Conservation (phyloP, 1,140 invertebrate genomes). For the Drosophila eugracilis region DNA sequence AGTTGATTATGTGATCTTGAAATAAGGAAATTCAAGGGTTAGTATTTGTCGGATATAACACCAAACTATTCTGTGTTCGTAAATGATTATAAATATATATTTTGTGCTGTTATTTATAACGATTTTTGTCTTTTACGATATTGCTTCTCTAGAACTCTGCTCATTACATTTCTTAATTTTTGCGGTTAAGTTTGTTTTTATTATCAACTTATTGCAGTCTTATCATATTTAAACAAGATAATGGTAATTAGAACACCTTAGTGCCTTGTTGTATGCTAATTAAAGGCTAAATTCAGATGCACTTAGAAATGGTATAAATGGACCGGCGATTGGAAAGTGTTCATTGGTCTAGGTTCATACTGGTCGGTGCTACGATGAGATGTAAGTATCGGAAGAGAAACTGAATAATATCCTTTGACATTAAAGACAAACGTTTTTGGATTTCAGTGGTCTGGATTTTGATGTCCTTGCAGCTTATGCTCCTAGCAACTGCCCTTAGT, state of each 20-base stretch:
- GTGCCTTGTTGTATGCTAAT: constrained; percentile 60
- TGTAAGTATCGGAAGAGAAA: constrained; percentile 41
- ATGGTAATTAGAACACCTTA: constrained; percentile 20
- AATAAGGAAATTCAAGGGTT: not conserved
- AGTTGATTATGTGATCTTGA: not conserved
- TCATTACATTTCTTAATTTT: no score
- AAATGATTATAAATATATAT: not conserved
- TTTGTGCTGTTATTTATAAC: no score
- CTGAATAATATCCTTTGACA: constrained; percentile 18
- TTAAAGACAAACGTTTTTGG: constrained; percentile 19
- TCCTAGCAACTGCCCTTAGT: constrained; percentile 43
- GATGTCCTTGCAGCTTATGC: constrained; percentile 55
- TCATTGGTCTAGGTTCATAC: constrained; percentile 19
- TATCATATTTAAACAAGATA: constrained; percentile 23
- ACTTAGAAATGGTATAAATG: constrained; percentile 58
- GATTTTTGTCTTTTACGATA: not conserved
- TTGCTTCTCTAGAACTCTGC: not conserved
- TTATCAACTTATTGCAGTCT: constrained; percentile 7
- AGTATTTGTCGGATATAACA: not conserved
- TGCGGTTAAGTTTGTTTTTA: constrained; percentile 1
- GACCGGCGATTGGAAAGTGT: not conserved
- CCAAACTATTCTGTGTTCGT: not conserved
- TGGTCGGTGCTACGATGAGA: constrained; percentile 45
- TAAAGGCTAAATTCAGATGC: constrained; percentile 38
- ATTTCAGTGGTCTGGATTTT: constrained; percentile 55